Conservation (phyloP, 2,888 invertebrate genomes). For the Apamea anceps region DNA sequence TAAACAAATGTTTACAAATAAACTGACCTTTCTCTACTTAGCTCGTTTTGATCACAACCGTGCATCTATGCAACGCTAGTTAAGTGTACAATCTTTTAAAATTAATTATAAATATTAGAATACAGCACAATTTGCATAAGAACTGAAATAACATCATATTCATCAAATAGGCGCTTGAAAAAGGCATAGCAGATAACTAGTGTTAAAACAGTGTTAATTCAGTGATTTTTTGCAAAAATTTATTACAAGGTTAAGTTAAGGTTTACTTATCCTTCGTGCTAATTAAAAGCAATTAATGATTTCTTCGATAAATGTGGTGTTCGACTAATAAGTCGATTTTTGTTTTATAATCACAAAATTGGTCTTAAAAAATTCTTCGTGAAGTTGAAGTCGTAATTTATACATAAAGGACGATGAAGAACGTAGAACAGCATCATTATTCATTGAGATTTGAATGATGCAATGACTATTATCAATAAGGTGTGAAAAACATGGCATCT, state of each 20-base stretch:
- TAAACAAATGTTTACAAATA: slow-evolving; percentile 64
- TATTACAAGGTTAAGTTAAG: background rate
- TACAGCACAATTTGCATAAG: slow-evolving; percentile 51
- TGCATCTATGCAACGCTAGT: slow-evolving; percentile 64
- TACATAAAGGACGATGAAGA: background rate
- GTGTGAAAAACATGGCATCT: background rate
- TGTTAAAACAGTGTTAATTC: slow-evolving; percentile 41
- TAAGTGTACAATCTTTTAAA: slow-evolving; percentile 61
- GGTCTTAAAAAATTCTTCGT: slow-evolving; percentile 33
- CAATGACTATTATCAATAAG: background rate
- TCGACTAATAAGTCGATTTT: slow-evolving; percentile 33
- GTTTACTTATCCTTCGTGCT: background rate
- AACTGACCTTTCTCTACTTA: slow-evolving; percentile 52
- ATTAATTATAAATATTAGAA: slow-evolving; percentile 58
- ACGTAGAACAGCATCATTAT: background rate
- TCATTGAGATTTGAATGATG: background rate
- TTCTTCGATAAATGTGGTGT: slow-evolving; percentile 29
- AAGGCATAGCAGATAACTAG: slow-evolving; percentile 56
- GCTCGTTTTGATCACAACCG: slow-evolving; percentile 72
- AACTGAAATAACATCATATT: slow-evolving; percentile 40
- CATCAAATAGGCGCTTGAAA: slow-evolving; percentile 49
- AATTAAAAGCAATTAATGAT: slow-evolving; percentile 46
- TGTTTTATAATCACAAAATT: slow-evolving; percentile 46
- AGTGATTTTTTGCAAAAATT: slow-evolving; percentile 38
- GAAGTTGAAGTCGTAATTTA: slow-evolving; percentile 11